Evolutionary conservation across 2,888 invertebrate species (phyloP).

Genomic region (Drosophila vallismaia): DNA sequence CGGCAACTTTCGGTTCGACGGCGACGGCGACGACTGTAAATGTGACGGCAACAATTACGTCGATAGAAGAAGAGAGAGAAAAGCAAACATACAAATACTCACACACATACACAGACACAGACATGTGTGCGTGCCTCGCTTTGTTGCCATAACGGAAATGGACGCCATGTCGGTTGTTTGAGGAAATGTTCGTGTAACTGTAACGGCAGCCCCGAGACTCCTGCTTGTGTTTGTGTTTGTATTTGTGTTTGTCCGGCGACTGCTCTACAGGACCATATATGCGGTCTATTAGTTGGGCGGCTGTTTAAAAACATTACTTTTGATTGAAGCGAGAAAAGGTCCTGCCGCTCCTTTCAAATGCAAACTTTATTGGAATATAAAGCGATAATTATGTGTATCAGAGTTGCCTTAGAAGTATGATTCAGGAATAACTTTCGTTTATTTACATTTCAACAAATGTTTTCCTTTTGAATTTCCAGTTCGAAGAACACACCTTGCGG

Average conservation of each 20-base stretch:
- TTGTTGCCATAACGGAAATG: constrained; percentile 79
- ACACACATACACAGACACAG: constrained; percentile 18
- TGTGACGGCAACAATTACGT: constrained; percentile 61
- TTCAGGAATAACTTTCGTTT: too few relatives aligned
- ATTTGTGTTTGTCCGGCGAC: not conserved
- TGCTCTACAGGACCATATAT: constrained; percentile 14
- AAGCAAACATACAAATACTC: constrained; percentile 23
- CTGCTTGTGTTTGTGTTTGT: not conserved
- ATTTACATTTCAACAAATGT: too few relatives aligned
- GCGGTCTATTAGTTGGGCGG: constrained; percentile 34
- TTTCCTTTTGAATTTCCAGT: not conserved
- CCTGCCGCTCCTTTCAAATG: constrained; percentile 9
- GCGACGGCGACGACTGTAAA: constrained; percentile 41
- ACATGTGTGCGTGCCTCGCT: constrained; percentile 34
- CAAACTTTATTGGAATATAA: constrained; percentile 27
- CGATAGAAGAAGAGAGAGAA: constrained; percentile 34
- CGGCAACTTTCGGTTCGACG: constrained; percentile 30
- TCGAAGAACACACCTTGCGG: too few relatives aligned
- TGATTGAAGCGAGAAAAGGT: constrained; percentile 27
- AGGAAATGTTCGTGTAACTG: constrained; percentile 74
- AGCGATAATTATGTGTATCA: constrained; percentile 9
- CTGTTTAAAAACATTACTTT: constrained; percentile 30
- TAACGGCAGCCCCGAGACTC: constrained; percentile 41
- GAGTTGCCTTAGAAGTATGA: too few relatives aligned
- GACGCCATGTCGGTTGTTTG: constrained; percentile 74